These are phyloP conservation scores for Microvelia longipes DNA, from an alignment of 1,140 invertebrate species.

Conservation along the genomic window DNA sequence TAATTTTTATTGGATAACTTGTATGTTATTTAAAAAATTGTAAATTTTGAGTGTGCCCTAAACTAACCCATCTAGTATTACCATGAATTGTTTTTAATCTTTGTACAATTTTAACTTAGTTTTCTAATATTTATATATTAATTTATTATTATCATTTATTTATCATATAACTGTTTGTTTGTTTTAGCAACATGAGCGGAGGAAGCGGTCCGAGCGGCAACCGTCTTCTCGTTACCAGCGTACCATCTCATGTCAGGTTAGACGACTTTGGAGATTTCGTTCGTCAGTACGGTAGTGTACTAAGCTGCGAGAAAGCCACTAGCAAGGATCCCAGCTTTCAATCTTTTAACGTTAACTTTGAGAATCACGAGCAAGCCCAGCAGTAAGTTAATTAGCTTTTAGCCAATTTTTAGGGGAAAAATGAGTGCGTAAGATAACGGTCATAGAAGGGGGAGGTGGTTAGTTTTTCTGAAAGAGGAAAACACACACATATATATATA, in stretches of 20 bases:
- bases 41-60: no score
- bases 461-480: neutral
- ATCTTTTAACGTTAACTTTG: conserved; percentile 69
- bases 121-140: no score
- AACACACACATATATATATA: neutral
- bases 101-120: no score
- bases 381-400: conserved; percentile 46
- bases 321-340: conserved; percentile 59
- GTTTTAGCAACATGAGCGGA: neutral
- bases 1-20: no score
- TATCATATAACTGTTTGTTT: no score
- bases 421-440: neutral
- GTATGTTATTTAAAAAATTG: no score
- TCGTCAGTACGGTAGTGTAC: conserved; percentile 59
- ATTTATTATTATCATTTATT: no score
- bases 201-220: conserved; percentile 29
- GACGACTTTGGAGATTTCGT: conserved; percentile 74
- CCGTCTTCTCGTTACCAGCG: conserved; percentile 72
- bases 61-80: no score
- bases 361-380: conserved; percentile 73
- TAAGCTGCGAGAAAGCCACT: conserved; percentile 63
- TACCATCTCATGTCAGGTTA: conserved; percentile 59
- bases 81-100: no score
- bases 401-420: neutral
- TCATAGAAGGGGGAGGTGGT: no score